These are phyloP conservation scores for Halyomorpha halys DNA, from an alignment of 1,140 invertebrate genomes.

Conservation along the genomic window DNA sequence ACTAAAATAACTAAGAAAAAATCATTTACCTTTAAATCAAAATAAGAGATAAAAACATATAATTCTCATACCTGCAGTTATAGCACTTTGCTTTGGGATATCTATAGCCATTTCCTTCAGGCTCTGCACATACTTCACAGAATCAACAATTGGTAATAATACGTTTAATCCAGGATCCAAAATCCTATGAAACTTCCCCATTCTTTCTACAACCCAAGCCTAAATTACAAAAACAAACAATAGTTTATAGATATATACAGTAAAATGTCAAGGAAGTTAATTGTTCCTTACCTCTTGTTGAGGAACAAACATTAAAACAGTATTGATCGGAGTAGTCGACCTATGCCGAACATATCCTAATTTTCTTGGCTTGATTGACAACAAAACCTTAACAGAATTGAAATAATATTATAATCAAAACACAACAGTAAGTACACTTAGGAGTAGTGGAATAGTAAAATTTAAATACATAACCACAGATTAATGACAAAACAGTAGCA, in stretches of 20 bases:
- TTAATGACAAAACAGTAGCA: no score
- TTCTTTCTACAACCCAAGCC: constrained; percentile 97
- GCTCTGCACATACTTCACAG: constrained; percentile 95
- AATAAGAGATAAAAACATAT: constrained; percentile 18
- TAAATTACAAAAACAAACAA: constrained; percentile 36
- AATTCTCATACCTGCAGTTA: constrained; percentile 61
- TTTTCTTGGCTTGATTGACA: no score
- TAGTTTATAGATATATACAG: not conserved
- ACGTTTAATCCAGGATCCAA: constrained; percentile 91
- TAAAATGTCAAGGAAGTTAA: not conserved
- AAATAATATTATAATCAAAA: no score
- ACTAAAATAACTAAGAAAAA: no score
- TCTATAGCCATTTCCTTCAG: constrained; percentile 99
- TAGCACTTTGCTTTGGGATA: constrained; percentile 96
- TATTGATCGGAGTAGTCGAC: constrained; percentile 68
- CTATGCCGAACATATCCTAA: not conserved
- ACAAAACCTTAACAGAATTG: no score
- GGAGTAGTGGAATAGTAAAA: no score
- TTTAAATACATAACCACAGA: no score
- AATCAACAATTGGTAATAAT: constrained; percentile 83
- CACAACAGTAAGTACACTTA: no score
- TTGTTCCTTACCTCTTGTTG: constrained; percentile 76
- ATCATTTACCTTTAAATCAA: constrained; percentile 43
- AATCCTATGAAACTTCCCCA: constrained; percentile 93
- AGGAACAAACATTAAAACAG: constrained; percentile 92